A percentile compares a stretch with the other conserved stretches of the same genome.
phyloP scores from a whole-genome alignment of 2,113 vertebrate genomes.

The Solenodon paradoxus region DNA sequence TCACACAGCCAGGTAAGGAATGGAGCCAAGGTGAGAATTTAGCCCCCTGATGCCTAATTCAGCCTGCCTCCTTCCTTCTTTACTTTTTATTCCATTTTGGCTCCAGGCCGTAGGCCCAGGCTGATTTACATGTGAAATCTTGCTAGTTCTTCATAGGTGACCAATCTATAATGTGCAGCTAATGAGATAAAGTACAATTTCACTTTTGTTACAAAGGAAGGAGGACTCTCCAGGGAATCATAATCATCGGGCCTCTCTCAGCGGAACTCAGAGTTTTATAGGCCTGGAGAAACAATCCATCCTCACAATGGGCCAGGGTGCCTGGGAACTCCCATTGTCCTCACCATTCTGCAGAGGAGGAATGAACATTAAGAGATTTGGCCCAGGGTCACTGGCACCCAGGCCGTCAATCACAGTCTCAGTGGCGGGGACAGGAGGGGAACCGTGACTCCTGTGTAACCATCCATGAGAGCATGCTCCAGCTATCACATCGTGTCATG shows the following conservation, averaged over 20 bases:
- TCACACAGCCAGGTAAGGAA: background rate
- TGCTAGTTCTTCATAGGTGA: slow-evolving; percentile 46
- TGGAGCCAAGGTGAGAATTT: background rate
- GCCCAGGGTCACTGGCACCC: slow-evolving; percentile 31
- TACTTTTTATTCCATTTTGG: background rate
- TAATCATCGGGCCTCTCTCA: slow-evolving; percentile 47
- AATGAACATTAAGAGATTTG: slow-evolving; percentile 55
- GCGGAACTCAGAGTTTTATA: slow-evolving; percentile 42
- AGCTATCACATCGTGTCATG: background rate
- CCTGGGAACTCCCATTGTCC: slow-evolving; percentile 28
- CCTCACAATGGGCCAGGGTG: slow-evolving; percentile 33
- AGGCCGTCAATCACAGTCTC: slow-evolving; percentile 31
- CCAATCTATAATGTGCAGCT: slow-evolving; percentile 44
- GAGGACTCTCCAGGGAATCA: slow-evolving; percentile 14
- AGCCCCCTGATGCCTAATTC: background rate
- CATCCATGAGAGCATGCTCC: background rate
- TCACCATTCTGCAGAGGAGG: background rate
- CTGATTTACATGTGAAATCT: slow-evolving; percentile 60
- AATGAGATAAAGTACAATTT: slow-evolving; percentile 62
- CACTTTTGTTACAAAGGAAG: slow-evolving; percentile 51
- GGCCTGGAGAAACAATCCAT: slow-evolving; percentile 31
- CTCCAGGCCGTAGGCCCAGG: background rate
- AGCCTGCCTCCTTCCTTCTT: background rate
- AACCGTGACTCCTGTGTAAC: background rate
- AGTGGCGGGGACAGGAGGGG: background rate